Evolutionary conservation across 2,888 invertebrate species (phyloP), one percentile per base, ranked within the genome.

Genomic region (Patella pellucida): DNA sequence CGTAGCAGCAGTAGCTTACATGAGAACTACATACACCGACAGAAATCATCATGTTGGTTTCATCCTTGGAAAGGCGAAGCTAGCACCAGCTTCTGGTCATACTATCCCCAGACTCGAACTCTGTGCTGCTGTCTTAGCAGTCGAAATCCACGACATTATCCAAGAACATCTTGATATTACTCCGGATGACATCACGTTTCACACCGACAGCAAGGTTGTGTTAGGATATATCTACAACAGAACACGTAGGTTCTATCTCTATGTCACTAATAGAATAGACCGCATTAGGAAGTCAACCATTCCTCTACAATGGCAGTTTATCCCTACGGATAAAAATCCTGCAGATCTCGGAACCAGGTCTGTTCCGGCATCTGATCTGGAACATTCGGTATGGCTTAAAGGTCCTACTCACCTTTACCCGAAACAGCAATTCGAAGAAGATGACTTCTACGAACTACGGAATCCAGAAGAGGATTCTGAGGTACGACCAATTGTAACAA

Each of bases 21-120:
- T 80, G 15, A 68, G 52, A 54, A 50, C 68, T 51, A 52, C 14
- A 11, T 72, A 80, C 23, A 16, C 16, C 15, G 72, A 69, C 15
- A 70, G 71, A 15, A 19, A 69, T 9, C 50, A 9, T n/a, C 41
- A 74, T 9, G 27, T 77, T 14, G 67, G 74, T 4, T 79, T 81
- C 71, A 11, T 79, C 5, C 70, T 77, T 68, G 81, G 83, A 23
- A 82, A 79, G 70, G 54, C 80, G 11, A 79, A 76, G 62, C 67
- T 80, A 12, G 81, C 82, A 31, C 81, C 80, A 14, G 4, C 68
- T 4, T 69, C 69, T 15, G 78, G 78, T 4, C 75, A 75, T 16
- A 80, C 79, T 12, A 76, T 82, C 23, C 81, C 82, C 16, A 51
- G 79, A n/a, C 72, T 82, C 2, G 83, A 82, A 69, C 68, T 83